Evolutionary conservation across 2,113 vertebrate species (phyloP), one percentile per base, ranked within the genome.

Genomic region (Leucosticte australis): DNA sequence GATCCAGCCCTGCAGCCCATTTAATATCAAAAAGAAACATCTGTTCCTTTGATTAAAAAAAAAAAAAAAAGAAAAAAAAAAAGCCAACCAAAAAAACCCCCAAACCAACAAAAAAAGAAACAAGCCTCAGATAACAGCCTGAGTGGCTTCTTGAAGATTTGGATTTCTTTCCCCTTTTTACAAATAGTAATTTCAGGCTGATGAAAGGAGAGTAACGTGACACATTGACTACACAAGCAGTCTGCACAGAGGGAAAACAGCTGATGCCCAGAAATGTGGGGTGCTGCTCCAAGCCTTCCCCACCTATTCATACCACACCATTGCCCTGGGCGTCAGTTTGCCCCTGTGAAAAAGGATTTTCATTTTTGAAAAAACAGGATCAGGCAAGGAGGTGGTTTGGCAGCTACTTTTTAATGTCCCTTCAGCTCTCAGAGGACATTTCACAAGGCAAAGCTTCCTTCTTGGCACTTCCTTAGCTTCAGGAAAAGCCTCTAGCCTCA

Each of bases 21-120:
- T 69, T 56, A 62, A 53, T 94, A 92, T 55, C 46, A 87, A 79
- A 92, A 87, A 79, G 83, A 89, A 96, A 92, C 67, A 92, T 91
- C 89, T 92, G 78, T 62, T 79, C 83, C 62, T 87, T 87, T 95
- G 77, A 86, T 83, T 64, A 5, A 11, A 50, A 65, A 22, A 52
- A 30, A 22, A 33, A 37, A 20, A 10, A 7, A 20, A 2, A 12
- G 3, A 41, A 21, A 55, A 55, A 53, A 53, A 20, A 42, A 17
- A 27, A 19, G 15, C n/a, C 30, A 65, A n/a, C 41, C 15, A 65
- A 85, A 67, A 63, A 79, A 55, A 30, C 0, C 2, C 9, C 59
- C 46, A 67, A 59, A 75, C 60, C 17, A 82, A 74, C 46, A 4
- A 69, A 76, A 75, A 89, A 83, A 41, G 28, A 76, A 89, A 68